phyloP scores from a whole-genome alignment of 2,113 vertebrate species.

The Kryptolebias marmoratus region DNA sequence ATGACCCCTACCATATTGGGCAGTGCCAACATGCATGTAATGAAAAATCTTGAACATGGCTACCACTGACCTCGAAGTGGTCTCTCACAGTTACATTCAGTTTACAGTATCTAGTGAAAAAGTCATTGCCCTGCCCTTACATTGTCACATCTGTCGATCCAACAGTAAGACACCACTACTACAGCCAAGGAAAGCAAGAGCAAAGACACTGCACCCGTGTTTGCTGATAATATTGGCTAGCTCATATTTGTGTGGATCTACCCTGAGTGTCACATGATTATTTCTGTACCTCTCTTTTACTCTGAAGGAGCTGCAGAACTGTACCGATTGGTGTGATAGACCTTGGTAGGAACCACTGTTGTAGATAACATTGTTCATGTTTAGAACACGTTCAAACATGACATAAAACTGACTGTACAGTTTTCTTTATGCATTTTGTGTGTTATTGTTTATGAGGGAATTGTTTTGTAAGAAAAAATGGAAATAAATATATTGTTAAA shows the following conservation, averaged over 20 bases:
- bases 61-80: conserved; percentile 42
- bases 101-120: conserved; percentile 56
- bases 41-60: conserved; percentile 39
- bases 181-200: conserved; percentile 64
- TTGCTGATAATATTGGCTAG: conserved; percentile 57
- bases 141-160: conserved; percentile 44
- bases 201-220: conserved; percentile 53
- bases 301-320: conserved; percentile 58
- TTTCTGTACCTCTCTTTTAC: conserved; percentile 53
- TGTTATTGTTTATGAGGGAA: conserved; percentile 81
- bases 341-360: conserved; percentile 77
- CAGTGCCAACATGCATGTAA: conserved; percentile 61
- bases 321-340: conserved; percentile 75
- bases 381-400: conserved; percentile 77
- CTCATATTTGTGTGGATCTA: conserved; percentile 62
- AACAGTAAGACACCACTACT: conserved; percentile 47
- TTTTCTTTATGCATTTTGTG: conserved; percentile 83
- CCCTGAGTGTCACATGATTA: conserved; percentile 62
- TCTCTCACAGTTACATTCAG: conserved; percentile 38
- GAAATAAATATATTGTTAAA: conserved; percentile 76
- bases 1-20: conserved; percentile 14
- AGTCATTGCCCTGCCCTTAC: conserved; percentile 53
- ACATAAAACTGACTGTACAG: conserved; percentile 77
- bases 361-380: conserved; percentile 81
- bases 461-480: conserved; percentile 81